These are phyloP conservation scores for Oenanthe oenanthe DNA, from an alignment of 2,113 vertebrate genomes.

Conservation along the genomic window DNA sequence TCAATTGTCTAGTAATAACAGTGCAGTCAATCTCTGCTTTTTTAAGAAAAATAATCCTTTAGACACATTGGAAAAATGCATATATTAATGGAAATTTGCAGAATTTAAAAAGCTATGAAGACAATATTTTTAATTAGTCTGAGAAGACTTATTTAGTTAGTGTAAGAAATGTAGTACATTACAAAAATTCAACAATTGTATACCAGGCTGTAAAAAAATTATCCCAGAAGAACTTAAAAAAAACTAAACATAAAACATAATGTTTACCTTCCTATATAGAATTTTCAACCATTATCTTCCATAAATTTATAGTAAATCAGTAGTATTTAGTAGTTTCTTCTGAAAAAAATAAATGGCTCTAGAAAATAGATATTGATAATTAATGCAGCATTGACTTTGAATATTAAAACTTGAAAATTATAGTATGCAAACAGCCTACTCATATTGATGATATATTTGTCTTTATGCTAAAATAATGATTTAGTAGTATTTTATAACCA, in stretches of 20 bases:
- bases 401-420: not conserved
- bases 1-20: not conserved
- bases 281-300: not conserved
- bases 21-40: not conserved
- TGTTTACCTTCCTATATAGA: not conserved
- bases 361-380: not conserved
- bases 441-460: not conserved
- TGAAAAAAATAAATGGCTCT: not conserved
- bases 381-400: not conserved
- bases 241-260: not conserved
- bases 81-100: not conserved
- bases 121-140: not conserved
- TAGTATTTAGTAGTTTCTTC: not conserved
- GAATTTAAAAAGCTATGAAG: not conserved
- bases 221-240: not conserved
- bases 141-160: not conserved
- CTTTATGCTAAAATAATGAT: not conserved
- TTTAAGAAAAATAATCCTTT: not conserved
- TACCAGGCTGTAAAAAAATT: not conserved
- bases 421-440: not conserved
- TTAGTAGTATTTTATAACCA: not conserved
- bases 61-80: not conserved
- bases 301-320: not conserved
- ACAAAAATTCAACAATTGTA: not conserved
- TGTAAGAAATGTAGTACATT: not conserved